phyloP scores from a whole-genome alignment of 2,113 vertebrate species.

The Entomyzon cyanotis region DNA sequence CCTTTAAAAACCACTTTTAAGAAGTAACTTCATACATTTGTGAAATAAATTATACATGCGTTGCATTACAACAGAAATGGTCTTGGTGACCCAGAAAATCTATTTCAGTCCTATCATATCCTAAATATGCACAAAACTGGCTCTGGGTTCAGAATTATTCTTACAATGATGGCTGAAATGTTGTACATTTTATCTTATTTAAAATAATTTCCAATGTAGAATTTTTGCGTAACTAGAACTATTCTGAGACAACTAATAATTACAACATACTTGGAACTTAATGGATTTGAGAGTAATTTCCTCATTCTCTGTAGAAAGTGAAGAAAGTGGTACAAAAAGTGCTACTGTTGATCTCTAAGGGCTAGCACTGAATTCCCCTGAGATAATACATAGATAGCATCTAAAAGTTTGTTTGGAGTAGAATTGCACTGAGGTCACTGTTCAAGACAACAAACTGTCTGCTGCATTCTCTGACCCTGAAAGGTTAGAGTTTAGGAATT shows the following conservation, averaged over 20 bases:
- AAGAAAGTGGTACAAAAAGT: conserved; percentile 46
- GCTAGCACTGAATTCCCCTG: conserved; percentile 46
- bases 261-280: conserved; percentile 16
- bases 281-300: conserved; percentile 29
- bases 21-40: background rate
- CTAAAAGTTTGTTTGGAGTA: conserved; percentile 79
- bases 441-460: conserved; percentile 74
- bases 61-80: background rate
- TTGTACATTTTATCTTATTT: background rate
- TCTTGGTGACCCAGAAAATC: background rate
- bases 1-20: background rate
- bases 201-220: background rate
- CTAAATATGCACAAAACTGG: background rate
- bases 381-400: conserved; percentile 73
- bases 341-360: conserved; percentile 63
- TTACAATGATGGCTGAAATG: background rate
- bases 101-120: background rate
- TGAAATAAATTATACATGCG: background rate
- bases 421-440: conserved; percentile 72
- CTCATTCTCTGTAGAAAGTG: conserved; percentile 49
- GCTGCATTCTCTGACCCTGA: conserved; percentile 74
- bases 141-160: background rate
- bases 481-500: conserved; percentile 80
- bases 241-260: background rate
- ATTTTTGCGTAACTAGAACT: background rate